Evolutionary conservation across 2,797 vertebrate genomes (phyloP).

Genomic region (Anniella stebbinsi): DNA sequence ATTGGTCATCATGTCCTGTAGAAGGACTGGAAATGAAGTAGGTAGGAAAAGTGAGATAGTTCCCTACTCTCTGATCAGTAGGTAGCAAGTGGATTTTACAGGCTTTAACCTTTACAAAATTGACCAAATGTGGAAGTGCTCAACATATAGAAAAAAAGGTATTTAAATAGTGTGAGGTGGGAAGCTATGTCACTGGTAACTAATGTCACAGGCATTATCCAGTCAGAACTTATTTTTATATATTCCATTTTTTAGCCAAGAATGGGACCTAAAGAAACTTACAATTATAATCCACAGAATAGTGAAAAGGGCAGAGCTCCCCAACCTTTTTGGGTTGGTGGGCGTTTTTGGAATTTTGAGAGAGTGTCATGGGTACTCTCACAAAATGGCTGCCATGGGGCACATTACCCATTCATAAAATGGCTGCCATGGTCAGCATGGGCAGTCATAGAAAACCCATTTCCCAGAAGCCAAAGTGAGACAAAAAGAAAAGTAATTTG

Average conservation of each 20-base stretch:
- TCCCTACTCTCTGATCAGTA: background rate
- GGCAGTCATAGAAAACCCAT: too few relatives aligned
- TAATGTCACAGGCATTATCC: too few relatives aligned
- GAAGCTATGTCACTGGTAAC: background rate
- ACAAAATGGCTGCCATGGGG: too few relatives aligned
- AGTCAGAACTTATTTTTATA: background rate
- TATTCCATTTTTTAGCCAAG: background rate
- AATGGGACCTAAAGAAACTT: background rate
- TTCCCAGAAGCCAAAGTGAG: too few relatives aligned
- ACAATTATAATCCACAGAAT: background rate
- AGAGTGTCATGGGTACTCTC: too few relatives aligned
- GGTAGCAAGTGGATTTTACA: background rate
- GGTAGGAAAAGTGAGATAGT: background rate
- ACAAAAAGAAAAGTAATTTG: too few relatives aligned
- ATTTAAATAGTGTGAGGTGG: background rate
- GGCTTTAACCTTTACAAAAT: background rate
- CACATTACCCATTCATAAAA: too few relatives aligned
- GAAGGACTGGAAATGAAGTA: background rate
- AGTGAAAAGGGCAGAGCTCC: background rate
- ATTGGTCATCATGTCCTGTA: background rate
- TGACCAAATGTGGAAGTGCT: background rate
- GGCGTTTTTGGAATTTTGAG: too few relatives aligned
- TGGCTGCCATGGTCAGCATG: too few relatives aligned
- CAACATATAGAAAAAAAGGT: background rate
- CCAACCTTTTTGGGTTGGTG: too few relatives aligned